Evolutionary conservation across 2,113 vertebrate genomes (phyloP).

Genomic region (Dipodomys ordii): DNA sequence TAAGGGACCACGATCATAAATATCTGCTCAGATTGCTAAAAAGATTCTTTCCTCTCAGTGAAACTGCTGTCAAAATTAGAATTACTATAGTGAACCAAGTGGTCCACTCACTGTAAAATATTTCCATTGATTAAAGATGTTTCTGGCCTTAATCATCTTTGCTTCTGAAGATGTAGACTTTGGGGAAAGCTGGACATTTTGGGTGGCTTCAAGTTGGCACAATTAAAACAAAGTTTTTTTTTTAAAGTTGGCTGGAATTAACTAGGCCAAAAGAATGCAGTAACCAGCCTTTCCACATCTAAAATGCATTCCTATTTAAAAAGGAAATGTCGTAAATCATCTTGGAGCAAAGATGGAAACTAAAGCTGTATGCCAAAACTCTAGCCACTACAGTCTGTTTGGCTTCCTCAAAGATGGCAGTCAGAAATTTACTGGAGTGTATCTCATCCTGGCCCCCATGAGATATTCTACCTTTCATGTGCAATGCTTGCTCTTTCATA

Average conservation of each 20-base stretch:
- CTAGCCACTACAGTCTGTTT: conserved; percentile 49
- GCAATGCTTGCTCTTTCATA: not conserved
- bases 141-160: not conserved
- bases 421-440: not conserved
- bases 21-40: rapidly evolving
- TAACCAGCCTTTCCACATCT: conserved; percentile 52
- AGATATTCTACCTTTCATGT: not conserved
- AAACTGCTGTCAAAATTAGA: not conserved
- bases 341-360: conserved; percentile 68
- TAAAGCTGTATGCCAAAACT: conserved; percentile 45
- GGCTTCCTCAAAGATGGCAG: not conserved
- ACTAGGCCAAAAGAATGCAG: conserved; percentile 43
- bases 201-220: not conserved
- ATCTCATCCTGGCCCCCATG: not conserved
- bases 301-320: conserved; percentile 63
- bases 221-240: conserved; percentile 9
- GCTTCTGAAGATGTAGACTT: conserved; percentile 1
- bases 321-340: conserved; percentile 66
- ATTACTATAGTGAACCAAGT: too few relatives aligned
- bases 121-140: not conserved
- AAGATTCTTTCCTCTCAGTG: not conserved
- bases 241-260: conserved; percentile 43
- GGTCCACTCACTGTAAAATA: not conserved
- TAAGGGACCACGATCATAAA: not conserved
- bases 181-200: not conserved